A percentile compares a stretch with the other conserved stretches of the same genome.
Conservation (phyloP, 2,888 invertebrate species). For the Temnothorax unifasciatus region DNA sequence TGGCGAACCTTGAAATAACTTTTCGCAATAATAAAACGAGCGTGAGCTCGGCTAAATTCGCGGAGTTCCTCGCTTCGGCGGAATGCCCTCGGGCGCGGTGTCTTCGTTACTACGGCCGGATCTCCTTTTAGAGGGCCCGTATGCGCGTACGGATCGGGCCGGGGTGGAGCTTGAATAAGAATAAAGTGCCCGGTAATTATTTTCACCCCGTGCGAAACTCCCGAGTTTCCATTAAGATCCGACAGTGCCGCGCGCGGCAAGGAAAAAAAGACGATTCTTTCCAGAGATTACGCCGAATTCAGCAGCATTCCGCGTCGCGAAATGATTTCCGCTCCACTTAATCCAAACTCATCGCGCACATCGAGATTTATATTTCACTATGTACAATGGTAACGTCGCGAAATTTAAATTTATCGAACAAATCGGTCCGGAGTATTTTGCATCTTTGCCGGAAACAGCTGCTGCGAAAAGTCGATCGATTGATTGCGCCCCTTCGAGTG, state of each 20-base stretch:
- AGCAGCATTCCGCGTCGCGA: slow-evolving; percentile 47
- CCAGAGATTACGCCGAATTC: slow-evolving; percentile 61
- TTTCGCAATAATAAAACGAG: slow-evolving; percentile 70
- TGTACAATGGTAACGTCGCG: neutral
- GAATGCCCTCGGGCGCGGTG: slow-evolving; percentile 57
- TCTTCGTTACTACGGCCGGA: slow-evolving; percentile 60
- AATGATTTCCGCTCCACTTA: slow-evolving; percentile 56
- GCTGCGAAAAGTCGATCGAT: slow-evolving; percentile 13
- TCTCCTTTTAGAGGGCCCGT: slow-evolving; percentile 46
- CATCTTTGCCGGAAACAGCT: slow-evolving; percentile 36
- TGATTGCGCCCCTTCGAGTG: neutral
- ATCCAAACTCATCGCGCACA: slow-evolving; percentile 50
- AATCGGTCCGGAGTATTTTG: slow-evolving; percentile 34
- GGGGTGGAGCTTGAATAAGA: slow-evolving; percentile 39
- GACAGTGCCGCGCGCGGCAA: slow-evolving; percentile 29
- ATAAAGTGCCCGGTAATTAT: slow-evolving; percentile 72
- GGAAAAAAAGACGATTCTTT: slow-evolving; percentile 56
- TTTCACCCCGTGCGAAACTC: slow-evolving; percentile 61
- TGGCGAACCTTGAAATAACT: slow-evolving; percentile 77
- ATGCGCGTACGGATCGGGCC: slow-evolving; percentile 14
- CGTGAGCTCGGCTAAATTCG: slow-evolving; percentile 54
- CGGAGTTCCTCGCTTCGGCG: slow-evolving; percentile 8
- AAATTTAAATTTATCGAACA: slow-evolving; percentile 46
- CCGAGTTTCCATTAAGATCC: slow-evolving; percentile 49
- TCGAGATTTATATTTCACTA: slow-evolving; percentile 46